Evolutionary conservation across 2,888 invertebrate species (phyloP).

Genomic region (Venusia cambrica): DNA sequence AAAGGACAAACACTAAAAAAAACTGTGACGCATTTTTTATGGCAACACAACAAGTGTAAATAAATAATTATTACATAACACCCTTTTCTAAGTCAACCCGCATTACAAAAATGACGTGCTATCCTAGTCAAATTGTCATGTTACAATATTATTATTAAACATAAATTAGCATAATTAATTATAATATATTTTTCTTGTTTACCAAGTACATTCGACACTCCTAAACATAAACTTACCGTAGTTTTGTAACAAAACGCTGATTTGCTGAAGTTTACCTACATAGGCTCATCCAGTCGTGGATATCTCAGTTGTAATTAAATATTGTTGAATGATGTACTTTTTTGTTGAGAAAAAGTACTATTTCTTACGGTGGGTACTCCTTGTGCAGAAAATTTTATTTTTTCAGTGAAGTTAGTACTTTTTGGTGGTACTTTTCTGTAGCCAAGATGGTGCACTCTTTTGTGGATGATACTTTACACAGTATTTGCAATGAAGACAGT

Average conservation of each 20-base stretch:
- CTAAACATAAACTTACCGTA: conserved; percentile 70
- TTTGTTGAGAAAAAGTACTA: conserved; percentile 1
- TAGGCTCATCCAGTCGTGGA: conserved; percentile 55
- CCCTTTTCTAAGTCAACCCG: conserved; percentile 18
- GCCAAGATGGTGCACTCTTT: too few species aligned
- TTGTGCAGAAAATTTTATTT: too few species aligned
- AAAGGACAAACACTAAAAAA: conserved; percentile 1
- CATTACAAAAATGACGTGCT: conserved; percentile 16
- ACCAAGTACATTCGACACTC: conserved; percentile 67
- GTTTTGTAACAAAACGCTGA: conserved; percentile 49
- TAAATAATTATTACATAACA: too few species aligned
- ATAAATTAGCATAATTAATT: conserved; percentile 18
- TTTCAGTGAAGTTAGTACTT: too few species aligned
- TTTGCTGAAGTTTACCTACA: conserved; percentile 59
- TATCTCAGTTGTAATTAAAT: conserved; percentile 37
- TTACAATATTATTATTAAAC: conserved; percentile 12
- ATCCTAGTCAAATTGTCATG: conserved; percentile 1
- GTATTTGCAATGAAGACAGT: too few species aligned
- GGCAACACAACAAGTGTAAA: too few species aligned
- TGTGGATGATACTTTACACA: too few species aligned
- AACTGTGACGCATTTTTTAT: too few species aligned
- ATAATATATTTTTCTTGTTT: conserved; percentile 26
- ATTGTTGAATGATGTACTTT: neutral
- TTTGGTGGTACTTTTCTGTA: too few species aligned
- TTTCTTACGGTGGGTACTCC: neutral